phyloP scores from a whole-genome alignment of 2,797 vertebrate genomes.

The Falco novaeseelandiae region DNA sequence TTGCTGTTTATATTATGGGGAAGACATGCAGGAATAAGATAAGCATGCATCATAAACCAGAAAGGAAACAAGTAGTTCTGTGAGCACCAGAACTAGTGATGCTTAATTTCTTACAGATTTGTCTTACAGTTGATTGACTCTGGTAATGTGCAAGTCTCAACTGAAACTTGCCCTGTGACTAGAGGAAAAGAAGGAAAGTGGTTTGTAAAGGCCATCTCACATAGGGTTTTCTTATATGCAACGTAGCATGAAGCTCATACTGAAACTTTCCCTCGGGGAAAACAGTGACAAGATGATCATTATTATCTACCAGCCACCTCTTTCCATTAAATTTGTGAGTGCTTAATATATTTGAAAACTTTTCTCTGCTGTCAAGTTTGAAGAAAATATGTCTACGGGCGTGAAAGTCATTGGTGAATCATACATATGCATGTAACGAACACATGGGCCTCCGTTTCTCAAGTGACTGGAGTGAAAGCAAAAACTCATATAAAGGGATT shows the following conservation, averaged over 20 bases:
- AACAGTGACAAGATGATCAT: not conserved
- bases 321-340: not conserved
- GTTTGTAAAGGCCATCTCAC: not conserved
- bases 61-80: not conserved
- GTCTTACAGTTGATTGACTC: not conserved
- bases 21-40: not conserved
- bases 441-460: not conserved
- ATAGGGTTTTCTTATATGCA: not conserved
- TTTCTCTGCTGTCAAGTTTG: not conserved
- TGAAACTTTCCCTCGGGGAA: not conserved
- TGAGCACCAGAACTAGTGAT: not conserved
- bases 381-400: not conserved
- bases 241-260: not conserved
- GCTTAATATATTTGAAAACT: not conserved
- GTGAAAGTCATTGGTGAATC: not conserved
- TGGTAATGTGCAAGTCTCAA: not conserved
- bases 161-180: not conserved
- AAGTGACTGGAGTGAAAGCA: not conserved
- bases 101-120: not conserved
- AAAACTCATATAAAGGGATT: not conserved
- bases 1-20: not conserved
- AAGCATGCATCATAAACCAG: not conserved
- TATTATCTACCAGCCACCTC: not conserved
- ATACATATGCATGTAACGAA: not conserved
- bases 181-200: not conserved